These are phyloP conservation scores for Drosophila sordidapex DNA, from an alignment of 2,888 invertebrate genomes.

Conservation along the genomic window DNA sequence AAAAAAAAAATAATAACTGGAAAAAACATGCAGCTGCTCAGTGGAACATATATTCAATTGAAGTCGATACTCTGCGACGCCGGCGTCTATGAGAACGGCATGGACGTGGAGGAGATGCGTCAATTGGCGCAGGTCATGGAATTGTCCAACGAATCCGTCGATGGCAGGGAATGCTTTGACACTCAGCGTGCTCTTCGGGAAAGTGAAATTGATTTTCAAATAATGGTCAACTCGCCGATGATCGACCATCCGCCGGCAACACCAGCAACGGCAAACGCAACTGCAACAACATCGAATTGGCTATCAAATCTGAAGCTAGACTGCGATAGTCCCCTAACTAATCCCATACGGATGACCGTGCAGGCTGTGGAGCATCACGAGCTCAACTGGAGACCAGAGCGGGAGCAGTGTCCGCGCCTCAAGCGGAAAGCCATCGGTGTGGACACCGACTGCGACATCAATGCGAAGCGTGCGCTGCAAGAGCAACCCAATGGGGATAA, in stretches of 20 bases:
- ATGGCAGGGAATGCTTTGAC: no score
- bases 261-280: not conserved
- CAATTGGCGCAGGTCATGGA: no score
- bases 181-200: no score
- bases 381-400: conserved; percentile 71
- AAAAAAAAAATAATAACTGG: no score
- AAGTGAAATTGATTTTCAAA: no score
- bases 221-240: conserved; percentile 71
- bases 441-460: not conserved
- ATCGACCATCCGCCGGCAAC: conserved; percentile 30
- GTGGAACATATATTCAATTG: no score
- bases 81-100: no score
- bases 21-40: no score
- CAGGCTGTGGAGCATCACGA: conserved; percentile 74
- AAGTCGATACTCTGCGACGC: no score
- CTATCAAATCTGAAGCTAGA: not conserved
- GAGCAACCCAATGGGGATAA: conserved; percentile 10
- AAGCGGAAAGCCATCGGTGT: conserved; percentile 5
- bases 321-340: conserved; percentile 51
- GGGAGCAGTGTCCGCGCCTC: not conserved
- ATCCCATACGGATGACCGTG: conserved; percentile 50
- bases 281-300: not conserved
- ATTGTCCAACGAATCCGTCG: no score
- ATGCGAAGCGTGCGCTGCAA: conserved; percentile 15
- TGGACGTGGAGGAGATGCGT: no score